Evolutionary conservation across 2,113 vertebrate species (phyloP).

Genomic region (Octodon degus): DNA sequence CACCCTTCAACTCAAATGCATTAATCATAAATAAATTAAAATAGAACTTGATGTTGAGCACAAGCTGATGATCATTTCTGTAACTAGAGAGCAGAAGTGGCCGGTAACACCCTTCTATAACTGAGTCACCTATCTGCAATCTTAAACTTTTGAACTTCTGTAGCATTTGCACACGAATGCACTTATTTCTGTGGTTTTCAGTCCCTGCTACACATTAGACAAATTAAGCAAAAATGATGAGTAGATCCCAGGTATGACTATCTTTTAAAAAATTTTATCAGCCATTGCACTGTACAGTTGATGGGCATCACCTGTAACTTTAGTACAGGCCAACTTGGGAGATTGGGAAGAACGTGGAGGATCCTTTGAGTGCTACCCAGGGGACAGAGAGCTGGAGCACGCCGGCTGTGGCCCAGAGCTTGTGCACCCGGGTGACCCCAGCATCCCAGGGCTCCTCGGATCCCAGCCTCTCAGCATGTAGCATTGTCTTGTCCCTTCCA

Average conservation of each 20-base stretch:
- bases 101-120: not conserved
- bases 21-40: not conserved
- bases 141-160: not conserved
- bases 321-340: not conserved
- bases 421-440: not conserved
- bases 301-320: not conserved
- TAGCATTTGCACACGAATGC: not conserved
- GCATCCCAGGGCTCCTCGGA: not conserved
- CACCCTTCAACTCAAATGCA: not conserved
- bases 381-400: not conserved
- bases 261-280: not conserved
- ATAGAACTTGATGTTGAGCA: not conserved
- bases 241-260: not conserved
- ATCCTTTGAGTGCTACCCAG: rapidly evolving
- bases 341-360: not conserved
- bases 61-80: not conserved
- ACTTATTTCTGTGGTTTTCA: not conserved
- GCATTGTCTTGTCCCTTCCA: not conserved
- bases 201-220: not conserved
- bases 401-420: not conserved
- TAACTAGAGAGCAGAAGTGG: not conserved
- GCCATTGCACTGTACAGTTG: not conserved
- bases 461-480: not conserved
- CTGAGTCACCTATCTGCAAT: not conserved
- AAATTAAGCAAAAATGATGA: not conserved